Base-by-base conservation (phyloP, 2,113 vertebrate genomes). In the Scopus umbretta region DNA sequence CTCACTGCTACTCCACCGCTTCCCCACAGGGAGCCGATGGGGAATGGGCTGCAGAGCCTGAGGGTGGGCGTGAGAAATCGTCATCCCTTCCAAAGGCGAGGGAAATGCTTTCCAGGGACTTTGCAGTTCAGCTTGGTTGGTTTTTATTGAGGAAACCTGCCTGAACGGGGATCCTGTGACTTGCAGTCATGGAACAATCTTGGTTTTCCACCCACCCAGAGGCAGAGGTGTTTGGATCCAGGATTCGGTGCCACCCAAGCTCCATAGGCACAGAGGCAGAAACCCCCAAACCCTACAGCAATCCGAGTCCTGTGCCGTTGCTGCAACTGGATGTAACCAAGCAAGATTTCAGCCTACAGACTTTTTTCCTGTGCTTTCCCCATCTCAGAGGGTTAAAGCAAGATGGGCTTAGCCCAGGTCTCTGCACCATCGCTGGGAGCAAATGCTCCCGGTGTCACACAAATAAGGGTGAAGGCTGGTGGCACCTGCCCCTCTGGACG, bases 1-100 rank as follows among this genome's bases (percentile, higher is more conserved):
- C 29, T 34, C 0, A 0, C 8, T 15, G 29, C 61, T 25, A 1
- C 38, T 3, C 40, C 9, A 4, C 7, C 2, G 0, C 1, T 29
- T 78, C 49, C 11, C 49, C 9, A 0, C 7, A 2, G 0, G 70
- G 23, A 63, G 15, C 26, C 3, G n/a, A n/a, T 0, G 7, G 29
- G 52, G 30, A 75, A 81, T 42, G 67, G 43, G 27, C 26, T 0
- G 2, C 38, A 9, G 79, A 43, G 49, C 55, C 56, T 0, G 1
- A 16, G 56, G 45, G 30, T 10, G 29, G 36, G 30, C 1, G 5
- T 2, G 50, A 59, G 73, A 66, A 50, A 38, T 40, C 30, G 0
- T 1, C 22, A 40, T 29, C 80, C 59, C 66, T 72, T 21, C 68
- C 49, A 0, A 45, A 68, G 55, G 66, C 1, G 2, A 52, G 75